Percentiles rank a stretch among this genome's conserved stretches.
These are phyloP conservation scores for Lasiommata megera DNA, from an alignment of 2,888 invertebrate genomes.

Conservation along the genomic window DNA sequence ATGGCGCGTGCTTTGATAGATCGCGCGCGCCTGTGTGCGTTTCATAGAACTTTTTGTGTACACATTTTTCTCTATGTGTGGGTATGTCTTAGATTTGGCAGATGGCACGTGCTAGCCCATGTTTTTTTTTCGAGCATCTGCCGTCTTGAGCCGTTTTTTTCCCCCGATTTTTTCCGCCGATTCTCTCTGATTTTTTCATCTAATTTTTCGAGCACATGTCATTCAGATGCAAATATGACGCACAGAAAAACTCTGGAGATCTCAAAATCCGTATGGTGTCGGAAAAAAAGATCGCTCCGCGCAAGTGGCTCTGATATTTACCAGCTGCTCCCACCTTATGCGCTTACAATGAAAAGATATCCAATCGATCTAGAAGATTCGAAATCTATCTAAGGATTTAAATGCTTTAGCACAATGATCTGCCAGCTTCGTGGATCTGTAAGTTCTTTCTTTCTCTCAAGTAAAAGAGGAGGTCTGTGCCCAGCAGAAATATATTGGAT, in stretches of 20 bases:
- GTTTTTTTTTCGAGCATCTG: conserved; percentile 76
- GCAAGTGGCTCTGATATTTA: conserved; percentile 64
- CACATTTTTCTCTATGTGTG: conserved; percentile 52
- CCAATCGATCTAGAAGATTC: neutral
- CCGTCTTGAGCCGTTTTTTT: conserved; percentile 65
- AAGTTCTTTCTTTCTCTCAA: too few relatives aligned
- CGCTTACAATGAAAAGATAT: conserved; percentile 15
- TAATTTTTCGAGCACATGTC: conserved; percentile 59
- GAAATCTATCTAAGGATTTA: neutral
- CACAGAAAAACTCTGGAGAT: conserved; percentile 54
- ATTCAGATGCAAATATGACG: conserved; percentile 76
- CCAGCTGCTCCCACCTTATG: conserved; percentile 54
- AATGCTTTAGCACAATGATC: neutral
- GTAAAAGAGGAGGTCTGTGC: too few relatives aligned
- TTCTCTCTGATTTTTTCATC: conserved; percentile 41
- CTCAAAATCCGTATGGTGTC: conserved; percentile 65
- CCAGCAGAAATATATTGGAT: too few relatives aligned
- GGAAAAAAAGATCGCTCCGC: conserved; percentile 67
- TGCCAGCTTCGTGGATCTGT: too few relatives aligned
- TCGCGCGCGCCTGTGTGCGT: conserved; percentile 51
- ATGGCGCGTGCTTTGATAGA: conserved; percentile 63
- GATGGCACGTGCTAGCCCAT: conserved; percentile 75
- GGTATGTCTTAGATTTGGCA: conserved; percentile 74
- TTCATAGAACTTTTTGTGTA: conserved; percentile 48
- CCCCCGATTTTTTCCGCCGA: conserved; percentile 52